These are phyloP conservation scores for Aleiodes alternator DNA, from an alignment of 2,888 invertebrate species.

Conservation along the genomic window DNA sequence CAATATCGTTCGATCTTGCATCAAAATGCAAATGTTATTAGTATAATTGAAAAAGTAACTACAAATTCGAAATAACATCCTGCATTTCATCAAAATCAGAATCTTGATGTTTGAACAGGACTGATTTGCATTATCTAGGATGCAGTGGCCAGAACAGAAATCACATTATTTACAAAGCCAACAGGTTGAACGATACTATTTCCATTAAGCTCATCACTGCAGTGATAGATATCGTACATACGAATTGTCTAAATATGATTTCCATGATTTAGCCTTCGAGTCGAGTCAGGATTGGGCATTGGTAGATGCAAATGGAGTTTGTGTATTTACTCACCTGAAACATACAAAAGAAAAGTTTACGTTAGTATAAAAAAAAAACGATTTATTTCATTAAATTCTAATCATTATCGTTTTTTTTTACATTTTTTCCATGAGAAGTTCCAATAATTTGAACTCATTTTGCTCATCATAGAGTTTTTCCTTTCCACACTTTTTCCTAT, in stretches of 20 bases:
- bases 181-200: constrained; percentile 15
- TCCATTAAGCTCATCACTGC: constrained; percentile 4
- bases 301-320: too few species aligned
- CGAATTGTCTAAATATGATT: background rate
- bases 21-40: too few species aligned
- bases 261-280: too few species aligned
- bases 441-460: too few species aligned
- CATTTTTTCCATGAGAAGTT: too few species aligned
- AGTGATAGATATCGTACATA: constrained; percentile 1
- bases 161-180: constrained; percentile 20
- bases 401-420: too few species aligned
- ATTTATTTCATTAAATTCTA: background rate
- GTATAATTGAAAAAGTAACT: too few species aligned
- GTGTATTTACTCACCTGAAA: constrained; percentile 37
- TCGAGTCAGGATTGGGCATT: too few species aligned
- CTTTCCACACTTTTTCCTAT: too few species aligned
- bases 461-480: too few species aligned
- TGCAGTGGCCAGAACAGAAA: background rate
- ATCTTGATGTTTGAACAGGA: background rate
- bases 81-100: background rate
- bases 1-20: too few species aligned
- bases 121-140: constrained; percentile 28
- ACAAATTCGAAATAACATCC: too few species aligned
- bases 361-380: background rate
- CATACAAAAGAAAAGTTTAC: background rate